Conservation (phyloP, 2,113 vertebrate genomes). For the Hyperopisus bebe region DNA sequence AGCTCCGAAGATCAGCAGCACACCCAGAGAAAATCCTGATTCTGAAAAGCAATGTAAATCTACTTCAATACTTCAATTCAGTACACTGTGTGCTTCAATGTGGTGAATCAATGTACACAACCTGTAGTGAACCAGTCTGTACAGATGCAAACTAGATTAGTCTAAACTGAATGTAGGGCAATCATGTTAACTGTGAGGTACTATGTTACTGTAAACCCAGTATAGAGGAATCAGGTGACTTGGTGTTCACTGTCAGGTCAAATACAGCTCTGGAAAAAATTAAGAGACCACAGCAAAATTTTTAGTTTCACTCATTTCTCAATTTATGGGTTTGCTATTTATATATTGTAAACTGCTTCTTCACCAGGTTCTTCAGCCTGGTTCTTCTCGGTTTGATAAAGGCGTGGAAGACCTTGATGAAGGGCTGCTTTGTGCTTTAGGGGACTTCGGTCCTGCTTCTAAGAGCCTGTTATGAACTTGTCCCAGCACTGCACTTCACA, state of each 20-base stretch:
- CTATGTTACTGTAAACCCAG: not conserved
- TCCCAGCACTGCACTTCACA: too few relatives aligned
- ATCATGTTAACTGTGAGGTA: not conserved
- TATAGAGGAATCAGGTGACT: not conserved
- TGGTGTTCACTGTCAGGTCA: not conserved
- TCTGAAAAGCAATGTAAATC: slow-evolving; percentile 57
- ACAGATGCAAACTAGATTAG: not conserved
- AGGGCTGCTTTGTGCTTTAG: too few relatives aligned
- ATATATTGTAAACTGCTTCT: too few relatives aligned
- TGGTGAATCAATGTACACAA: not conserved
- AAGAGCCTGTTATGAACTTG: too few relatives aligned
- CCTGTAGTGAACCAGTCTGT: not conserved
- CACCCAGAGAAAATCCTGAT: slow-evolving; percentile 65
- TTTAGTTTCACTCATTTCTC: too few relatives aligned
- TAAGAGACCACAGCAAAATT: too few relatives aligned
- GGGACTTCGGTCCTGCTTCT: too few relatives aligned
- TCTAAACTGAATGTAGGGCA: not conserved
- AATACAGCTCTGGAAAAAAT: not conserved
- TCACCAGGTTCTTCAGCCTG: too few relatives aligned
- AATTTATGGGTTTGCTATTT: too few relatives aligned
- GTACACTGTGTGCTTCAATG: not conserved
- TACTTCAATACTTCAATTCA: not conserved
- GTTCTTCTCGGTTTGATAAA: too few relatives aligned
- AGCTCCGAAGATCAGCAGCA: slow-evolving; percentile 69
- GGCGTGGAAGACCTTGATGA: too few relatives aligned